Evolutionary conservation across 1,140 invertebrate genomes (phyloP).

Genomic region (Sinonovacula constricta): DNA sequence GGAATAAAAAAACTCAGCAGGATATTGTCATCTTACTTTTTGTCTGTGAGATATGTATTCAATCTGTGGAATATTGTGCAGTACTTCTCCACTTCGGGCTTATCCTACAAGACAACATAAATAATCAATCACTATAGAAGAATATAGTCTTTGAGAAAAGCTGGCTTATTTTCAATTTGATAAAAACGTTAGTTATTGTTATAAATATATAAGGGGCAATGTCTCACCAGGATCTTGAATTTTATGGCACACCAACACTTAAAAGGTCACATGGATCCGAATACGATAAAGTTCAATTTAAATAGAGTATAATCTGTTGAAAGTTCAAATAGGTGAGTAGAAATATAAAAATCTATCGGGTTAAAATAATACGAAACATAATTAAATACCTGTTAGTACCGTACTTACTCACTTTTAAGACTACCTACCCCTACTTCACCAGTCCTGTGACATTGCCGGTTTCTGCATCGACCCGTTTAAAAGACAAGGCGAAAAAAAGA

Average conservation of each 20-base stretch:
- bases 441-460: too few species aligned
- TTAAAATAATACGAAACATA: too few species aligned
- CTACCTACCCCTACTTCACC: too few species aligned
- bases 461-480: too few species aligned
- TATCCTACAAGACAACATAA: slow-evolving; percentile 19
- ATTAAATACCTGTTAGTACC: neutral
- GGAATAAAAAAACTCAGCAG: neutral
- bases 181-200: neutral
- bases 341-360: too few species aligned
- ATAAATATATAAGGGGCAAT: neutral
- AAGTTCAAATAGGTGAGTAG: too few species aligned
- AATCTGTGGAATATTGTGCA: slow-evolving; percentile 65
- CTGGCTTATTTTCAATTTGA: neutral
- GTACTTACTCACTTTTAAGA: neutral
- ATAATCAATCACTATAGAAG: neutral
- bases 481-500: too few species aligned
- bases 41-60: slow-evolving; percentile 61
- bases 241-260: too few species aligned
- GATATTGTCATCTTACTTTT: slow-evolving; percentile 53
- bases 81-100: slow-evolving; percentile 57
- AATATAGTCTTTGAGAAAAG: neutral
- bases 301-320: too few species aligned
- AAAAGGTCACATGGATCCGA: too few species aligned
- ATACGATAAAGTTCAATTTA: too few species aligned
- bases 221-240: neutral